Base-by-base conservation (phyloP, 2,888 invertebrate species). In the Octonoba sinensis region DNA sequence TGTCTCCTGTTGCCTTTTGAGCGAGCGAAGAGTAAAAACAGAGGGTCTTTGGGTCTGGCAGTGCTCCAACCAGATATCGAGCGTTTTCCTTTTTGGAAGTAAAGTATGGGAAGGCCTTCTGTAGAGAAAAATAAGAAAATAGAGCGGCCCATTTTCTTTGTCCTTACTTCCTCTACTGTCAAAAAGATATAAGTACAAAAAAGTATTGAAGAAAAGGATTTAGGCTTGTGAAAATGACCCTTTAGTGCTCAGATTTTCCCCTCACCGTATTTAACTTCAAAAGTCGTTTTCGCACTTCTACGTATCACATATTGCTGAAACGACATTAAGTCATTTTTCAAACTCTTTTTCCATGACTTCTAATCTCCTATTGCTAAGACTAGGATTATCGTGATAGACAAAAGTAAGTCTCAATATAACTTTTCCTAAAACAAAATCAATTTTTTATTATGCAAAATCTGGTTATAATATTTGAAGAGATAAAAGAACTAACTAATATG, bases 81-180 rank as follows among this genome's bases (percentile, higher is more conserved):
- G 57, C 79, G 59, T 46, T 47, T 47, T 16, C 49, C 60, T 59
- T 59, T 49, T 36, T 36, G 36, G 36, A 36, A 36, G 36, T 36
- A 36, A 36, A 36, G 36, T 36, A 36, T 36, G 8, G 36, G 36
- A 36, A 36, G 36, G 36, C 36, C 36, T 36, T 36, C 36, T 36
- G 36, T 36, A 36, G 36, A 36, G 36, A 36, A 36, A 36, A 36
- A 36, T 36, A 70, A 64, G 47, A 64, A 49, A 24, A 49, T 24
- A 67, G 79, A 64, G 62, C 79, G 73, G 74, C 79, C 79, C 79
- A 73, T 81, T 81, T 81, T 69, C 46, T 81, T 81, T 81, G 73
- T 81, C 73, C 73, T 73, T 72, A 79, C 78, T 79, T 79, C 72
- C 72, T 67, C 49, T 69, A 18, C 79, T 81, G 79, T 81, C 79